Evolutionary conservation across 2,113 vertebrate species (phyloP).

Genomic region (Menura novaehollandiae): DNA sequence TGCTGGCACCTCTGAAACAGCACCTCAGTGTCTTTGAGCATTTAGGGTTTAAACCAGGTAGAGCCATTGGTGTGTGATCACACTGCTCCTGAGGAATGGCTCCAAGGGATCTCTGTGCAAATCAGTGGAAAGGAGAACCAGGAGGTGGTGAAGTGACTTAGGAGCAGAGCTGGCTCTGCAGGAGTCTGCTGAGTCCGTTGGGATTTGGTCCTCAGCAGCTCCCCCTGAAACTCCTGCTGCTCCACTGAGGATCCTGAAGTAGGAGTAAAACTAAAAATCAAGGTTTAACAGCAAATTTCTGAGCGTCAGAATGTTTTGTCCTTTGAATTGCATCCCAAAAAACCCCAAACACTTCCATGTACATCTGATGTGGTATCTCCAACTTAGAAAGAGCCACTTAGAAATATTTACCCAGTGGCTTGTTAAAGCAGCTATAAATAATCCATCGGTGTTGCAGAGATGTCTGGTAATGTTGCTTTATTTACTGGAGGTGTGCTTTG

Average conservation of each 20-base stretch:
- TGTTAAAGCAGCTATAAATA: conserved; percentile 31
- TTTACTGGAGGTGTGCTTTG: not conserved
- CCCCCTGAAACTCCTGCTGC: not conserved
- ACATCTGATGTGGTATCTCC: not conserved
- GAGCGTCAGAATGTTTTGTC: not conserved
- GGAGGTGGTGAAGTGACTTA: not conserved
- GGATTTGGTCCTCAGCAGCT: not conserved
- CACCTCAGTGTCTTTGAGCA: accelerated
- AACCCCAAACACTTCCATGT: accelerated
- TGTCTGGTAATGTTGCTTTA: not conserved
- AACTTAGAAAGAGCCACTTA: not conserved
- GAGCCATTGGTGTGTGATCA: too few species aligned
- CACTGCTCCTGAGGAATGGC: not conserved
- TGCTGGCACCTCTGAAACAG: accelerated
- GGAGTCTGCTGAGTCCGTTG: not conserved
- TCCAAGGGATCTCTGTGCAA: not conserved
- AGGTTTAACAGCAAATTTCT: not conserved
- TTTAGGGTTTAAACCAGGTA: accelerated
- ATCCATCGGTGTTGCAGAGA: not conserved
- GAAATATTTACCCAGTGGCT: not conserved
- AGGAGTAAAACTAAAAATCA: not conserved
- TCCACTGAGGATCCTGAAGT: accelerated
- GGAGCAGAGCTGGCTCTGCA: not conserved
- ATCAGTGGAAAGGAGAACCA: not conserved
- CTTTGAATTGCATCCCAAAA: not conserved